Evolutionary conservation across 2,888 invertebrate species (phyloP), one percentile per base, ranked within the genome.

Genomic region (Leucoptera coffeella): DNA sequence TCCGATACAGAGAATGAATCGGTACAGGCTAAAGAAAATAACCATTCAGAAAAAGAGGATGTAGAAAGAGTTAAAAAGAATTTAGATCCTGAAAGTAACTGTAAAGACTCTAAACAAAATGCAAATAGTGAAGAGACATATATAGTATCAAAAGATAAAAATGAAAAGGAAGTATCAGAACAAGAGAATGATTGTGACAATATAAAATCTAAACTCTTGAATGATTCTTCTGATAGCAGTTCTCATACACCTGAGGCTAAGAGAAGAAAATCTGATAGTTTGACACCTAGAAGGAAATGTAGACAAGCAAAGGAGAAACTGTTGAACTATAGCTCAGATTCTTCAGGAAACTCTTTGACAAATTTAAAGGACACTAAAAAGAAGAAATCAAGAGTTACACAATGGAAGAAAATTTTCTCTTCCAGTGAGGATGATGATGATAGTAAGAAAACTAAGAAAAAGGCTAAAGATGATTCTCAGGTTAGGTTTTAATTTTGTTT

Each of bases 221-320:
- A 43, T n/a, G n/a, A n/a, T 35, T 47, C 47, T 4, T 40, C 45
- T 12, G 43, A 43, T 27, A 37, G 37, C 30, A 33, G 28, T 23
- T 25, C 35, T 20, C 40, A 40, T 26, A 32, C 40, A 26, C 34
- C 37, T 9, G 25, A 29, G 8, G 40, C 28, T 13, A 28, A 33
- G 28, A 39, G 38, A 29, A 32, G 31, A 35, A 43, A 33, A 33
- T 35, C 26, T 11, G 32, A 29, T 14, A 33, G 29, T 27, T 32
- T 21, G 4, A 30, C 41, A 21, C 40, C 35, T 30, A 47, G 50
- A 2, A 53, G 46, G 41, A 52, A 59, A 39, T 55, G 49, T 36
- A 50, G 53, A 37, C 39, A 55, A 37, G 61, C 58, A 12, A 67
- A 59, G 33, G 54, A 50, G 43, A 55, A 45, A 44, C 40, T 60